Percentiles rank a stretch among this genome's conserved stretches.
phyloP scores from a whole-genome alignment of 2,888 invertebrate species.

The Seira ritae region DNA sequence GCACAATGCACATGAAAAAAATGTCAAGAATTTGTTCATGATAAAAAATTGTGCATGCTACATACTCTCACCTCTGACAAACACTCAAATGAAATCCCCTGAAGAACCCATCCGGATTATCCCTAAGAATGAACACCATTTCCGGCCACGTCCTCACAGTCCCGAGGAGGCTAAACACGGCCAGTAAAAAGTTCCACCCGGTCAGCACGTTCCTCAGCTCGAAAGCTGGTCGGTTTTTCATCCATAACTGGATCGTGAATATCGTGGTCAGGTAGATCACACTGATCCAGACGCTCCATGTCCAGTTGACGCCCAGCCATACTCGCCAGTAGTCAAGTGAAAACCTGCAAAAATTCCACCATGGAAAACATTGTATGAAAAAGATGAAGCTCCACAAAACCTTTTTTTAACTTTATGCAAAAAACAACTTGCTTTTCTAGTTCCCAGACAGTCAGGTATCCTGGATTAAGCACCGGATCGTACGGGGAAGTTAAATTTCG shows the following conservation, averaged over 20 bases:
- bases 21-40: conserved; percentile 9
- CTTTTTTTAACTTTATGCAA: too few species aligned
- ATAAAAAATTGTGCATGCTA: conserved; percentile 57
- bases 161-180: conserved; percentile 96
- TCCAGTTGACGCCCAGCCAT: conserved; percentile 98
- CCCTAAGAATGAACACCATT: conserved; percentile 86
- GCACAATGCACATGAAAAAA: neutral
- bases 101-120: conserved; percentile 90
- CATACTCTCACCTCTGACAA: conserved; percentile 85
- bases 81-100: conserved; percentile 96
- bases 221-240: conserved; percentile 94
- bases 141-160: conserved; percentile 95
- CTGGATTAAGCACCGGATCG: conserved; percentile 65
- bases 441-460: conserved; percentile 68
- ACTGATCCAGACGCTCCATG: conserved; percentile 91
- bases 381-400: too few species aligned
- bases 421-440: too few species aligned
- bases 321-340: conserved; percentile 90
- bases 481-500: conserved; percentile 50
- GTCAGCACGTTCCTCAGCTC: conserved; percentile 90
- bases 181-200: conserved; percentile 94
- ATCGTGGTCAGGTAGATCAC: conserved; percentile 95
- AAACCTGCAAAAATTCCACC: too few species aligned
- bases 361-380: too few species aligned
- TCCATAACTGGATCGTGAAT: conserved; percentile 94